A percentile compares a stretch with the other conserved stretches of the same genome.
phyloP scores from a whole-genome alignment of 2,888 invertebrate species.

The Ormyrus rosae region DNA sequence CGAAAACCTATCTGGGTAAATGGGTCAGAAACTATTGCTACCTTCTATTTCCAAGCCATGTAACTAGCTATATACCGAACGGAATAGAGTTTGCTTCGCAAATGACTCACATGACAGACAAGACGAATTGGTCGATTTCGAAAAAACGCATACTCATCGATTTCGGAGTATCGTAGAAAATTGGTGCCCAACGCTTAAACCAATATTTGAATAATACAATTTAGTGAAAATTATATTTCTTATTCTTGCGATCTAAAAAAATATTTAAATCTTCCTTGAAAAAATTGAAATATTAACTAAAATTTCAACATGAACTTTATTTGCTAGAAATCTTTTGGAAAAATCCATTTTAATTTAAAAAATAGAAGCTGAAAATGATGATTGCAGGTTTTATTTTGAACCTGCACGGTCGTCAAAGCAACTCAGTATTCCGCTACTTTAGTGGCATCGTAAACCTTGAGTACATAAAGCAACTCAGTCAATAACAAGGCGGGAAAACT shows the following conservation, averaged over 20 bases:
- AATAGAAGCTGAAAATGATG: conserved; percentile 10
- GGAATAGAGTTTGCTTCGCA: conserved; percentile 63
- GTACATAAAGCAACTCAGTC: conserved; percentile 74
- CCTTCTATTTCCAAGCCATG: conserved; percentile 69
- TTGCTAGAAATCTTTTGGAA: not conserved
- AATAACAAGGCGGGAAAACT: conserved; percentile 66
- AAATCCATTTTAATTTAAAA: not conserved
- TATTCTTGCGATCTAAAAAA: too few species aligned
- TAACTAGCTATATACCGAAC: conserved; percentile 64
- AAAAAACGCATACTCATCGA: conserved; percentile 12
- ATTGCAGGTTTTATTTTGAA: conserved; percentile 66
- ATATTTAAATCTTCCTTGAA: too few species aligned
- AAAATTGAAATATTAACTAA: not conserved
- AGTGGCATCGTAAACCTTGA: conserved; percentile 71
- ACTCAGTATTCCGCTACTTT: conserved; percentile 62
- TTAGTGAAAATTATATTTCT: not conserved
- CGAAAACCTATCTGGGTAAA: conserved; percentile 68
- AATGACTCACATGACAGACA: conserved; percentile 54
- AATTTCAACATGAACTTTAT: not conserved
- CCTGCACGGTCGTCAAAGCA: conserved; percentile 56
- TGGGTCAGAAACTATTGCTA: conserved; percentile 70
- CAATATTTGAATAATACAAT: too few species aligned
- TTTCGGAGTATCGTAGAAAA: not conserved
- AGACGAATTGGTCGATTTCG: conserved; percentile 27
- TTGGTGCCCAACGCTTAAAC: too few species aligned